Conservation (phyloP, 2,888 invertebrate genomes). For the Trachelus iudaicus region DNA sequence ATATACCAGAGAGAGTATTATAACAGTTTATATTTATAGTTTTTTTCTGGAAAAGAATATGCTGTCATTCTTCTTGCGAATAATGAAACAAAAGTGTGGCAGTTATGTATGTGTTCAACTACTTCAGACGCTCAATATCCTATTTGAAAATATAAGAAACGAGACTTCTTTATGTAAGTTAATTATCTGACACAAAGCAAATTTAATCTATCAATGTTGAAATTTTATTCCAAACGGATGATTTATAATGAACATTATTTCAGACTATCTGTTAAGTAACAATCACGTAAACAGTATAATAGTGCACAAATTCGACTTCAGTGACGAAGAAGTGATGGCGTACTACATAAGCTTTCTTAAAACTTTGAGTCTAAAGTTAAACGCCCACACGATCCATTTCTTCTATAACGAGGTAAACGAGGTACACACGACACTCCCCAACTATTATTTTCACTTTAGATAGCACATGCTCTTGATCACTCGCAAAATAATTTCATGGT, state of each 20-base stretch:
- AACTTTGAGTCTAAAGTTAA: constrained; percentile 96
- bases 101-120: constrained; percentile 98
- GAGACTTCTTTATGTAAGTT: constrained; percentile 98
- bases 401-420: constrained; percentile 95
- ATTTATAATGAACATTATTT: constrained; percentile 54
- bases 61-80: constrained; percentile 96
- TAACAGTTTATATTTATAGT: constrained; percentile 70
- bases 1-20: neutral
- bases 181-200: neutral
- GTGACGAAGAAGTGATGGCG: constrained; percentile 99
- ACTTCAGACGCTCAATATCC: constrained; percentile 96
- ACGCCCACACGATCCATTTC: constrained; percentile 98
- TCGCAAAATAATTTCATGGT: neutral
- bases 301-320: constrained; percentile 99
- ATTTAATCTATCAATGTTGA: neutral
- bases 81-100: constrained; percentile 97
- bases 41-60: constrained; percentile 99
- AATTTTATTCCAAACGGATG: neutral
- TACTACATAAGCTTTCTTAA: constrained; percentile 99
- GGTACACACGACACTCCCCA: constrained; percentile 42
- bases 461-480: constrained; percentile 1
- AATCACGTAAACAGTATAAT: constrained; percentile 99
- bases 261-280: constrained; percentile 98
- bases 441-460: neutral
- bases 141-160: constrained; percentile 99